A percentile compares a stretch with the other conserved stretches of the same genome.
phyloP scores from a whole-genome alignment of 2,797 vertebrate genomes.

The Toxotes lorentzi region DNA sequence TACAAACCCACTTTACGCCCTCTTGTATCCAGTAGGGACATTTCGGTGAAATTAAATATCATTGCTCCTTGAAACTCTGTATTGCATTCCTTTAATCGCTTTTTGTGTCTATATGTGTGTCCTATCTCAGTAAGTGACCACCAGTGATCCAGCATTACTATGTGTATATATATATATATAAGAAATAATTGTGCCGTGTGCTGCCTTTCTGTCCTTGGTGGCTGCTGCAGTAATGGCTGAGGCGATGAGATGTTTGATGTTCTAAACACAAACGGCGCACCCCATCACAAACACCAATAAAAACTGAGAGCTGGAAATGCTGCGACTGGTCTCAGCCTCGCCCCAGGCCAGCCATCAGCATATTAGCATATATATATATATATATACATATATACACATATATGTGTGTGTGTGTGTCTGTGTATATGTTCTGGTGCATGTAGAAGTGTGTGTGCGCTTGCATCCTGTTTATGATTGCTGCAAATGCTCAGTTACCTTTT shows the following conservation, averaged over 20 bases:
- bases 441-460: slow-evolving; percentile 1
- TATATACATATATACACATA: neutral
- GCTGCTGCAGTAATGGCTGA: slow-evolving; percentile 42
- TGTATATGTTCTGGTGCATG: slow-evolving; percentile 1
- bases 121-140: slow-evolving; percentile 34
- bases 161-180: no score
- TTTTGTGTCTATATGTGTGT: slow-evolving; percentile 24
- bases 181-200: neutral
- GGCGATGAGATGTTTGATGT: slow-evolving; percentile 60
- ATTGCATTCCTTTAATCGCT: slow-evolving; percentile 38
- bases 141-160: slow-evolving; percentile 5
- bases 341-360: slow-evolving; percentile 56
- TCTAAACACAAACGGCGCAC: slow-evolving; percentile 45
- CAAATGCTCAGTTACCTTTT: slow-evolving; percentile 31
- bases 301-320: slow-evolving; percentile 52
- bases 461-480: slow-evolving; percentile 46
- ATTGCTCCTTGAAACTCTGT: slow-evolving; percentile 19
- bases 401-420: neutral
- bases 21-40: slow-evolving; percentile 44
- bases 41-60: slow-evolving; percentile 51
- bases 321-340: slow-evolving; percentile 26
- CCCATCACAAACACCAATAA: slow-evolving; percentile 61
- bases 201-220: slow-evolving; percentile 31
- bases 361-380: slow-evolving; percentile 43
- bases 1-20: slow-evolving; percentile 52